phyloP scores from a whole-genome alignment of 1,140 invertebrate species.

The Trichonephila clavipes region DNA sequence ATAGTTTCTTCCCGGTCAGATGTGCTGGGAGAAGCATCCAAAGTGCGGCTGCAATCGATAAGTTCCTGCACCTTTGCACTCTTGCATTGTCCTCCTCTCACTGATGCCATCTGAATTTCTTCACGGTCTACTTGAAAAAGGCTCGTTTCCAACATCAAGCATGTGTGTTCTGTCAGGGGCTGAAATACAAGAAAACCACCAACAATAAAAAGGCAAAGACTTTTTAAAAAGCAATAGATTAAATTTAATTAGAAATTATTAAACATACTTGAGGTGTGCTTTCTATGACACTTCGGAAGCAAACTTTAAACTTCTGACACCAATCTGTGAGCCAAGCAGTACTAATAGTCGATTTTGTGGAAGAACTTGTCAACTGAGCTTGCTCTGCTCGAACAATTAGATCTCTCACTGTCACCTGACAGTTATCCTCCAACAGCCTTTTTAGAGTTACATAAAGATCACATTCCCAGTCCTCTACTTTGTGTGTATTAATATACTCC shows the following conservation, averaged over 20 bases:
- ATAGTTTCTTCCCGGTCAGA: conserved; percentile 72
- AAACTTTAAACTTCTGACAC: conserved; percentile 72
- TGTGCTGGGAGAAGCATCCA: conserved; percentile 72
- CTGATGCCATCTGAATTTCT: conserved; percentile 51
- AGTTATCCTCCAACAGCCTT: conserved; percentile 52
- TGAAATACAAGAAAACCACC: not conserved
- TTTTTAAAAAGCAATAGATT: not conserved
- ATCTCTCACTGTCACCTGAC: conserved; percentile 65
- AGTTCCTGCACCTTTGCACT: conserved; percentile 62
- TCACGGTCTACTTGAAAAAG: conserved; percentile 63
- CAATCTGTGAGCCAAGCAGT: conserved; percentile 71
- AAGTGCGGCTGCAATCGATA: conserved; percentile 63
- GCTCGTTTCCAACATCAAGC: conserved; percentile 68
- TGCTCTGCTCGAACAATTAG: conserved; percentile 70
- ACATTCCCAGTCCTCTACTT: conserved; percentile 67
- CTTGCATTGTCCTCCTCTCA: conserved; percentile 11
- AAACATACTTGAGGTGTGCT: conserved; percentile 68
- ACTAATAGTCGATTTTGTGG: conserved; percentile 50
- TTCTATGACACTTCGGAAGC: conserved; percentile 67
- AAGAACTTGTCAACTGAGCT: conserved; percentile 49
- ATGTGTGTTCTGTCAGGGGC: conserved; percentile 69
- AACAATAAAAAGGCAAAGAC: not conserved
- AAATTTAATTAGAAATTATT: not conserved
- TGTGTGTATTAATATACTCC: conserved; percentile 40
- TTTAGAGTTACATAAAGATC: conserved; percentile 72